These are phyloP conservation scores for Drosophila birchii DNA, from an alignment of 2,888 invertebrate genomes.

Conservation along the genomic window DNA sequence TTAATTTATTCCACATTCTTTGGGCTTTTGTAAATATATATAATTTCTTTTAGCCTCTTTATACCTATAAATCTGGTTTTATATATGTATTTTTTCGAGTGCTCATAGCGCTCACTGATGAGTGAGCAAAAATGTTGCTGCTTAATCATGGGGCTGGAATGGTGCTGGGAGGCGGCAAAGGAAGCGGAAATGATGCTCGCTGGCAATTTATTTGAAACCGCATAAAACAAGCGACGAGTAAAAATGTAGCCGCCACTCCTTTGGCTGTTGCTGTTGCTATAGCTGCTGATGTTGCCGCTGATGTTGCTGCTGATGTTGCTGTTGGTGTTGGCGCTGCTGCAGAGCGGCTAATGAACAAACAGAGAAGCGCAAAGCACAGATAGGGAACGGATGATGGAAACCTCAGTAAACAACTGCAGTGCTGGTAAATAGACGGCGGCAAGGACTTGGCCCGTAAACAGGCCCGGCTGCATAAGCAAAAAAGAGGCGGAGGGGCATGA, in stretches of 20 bases:
- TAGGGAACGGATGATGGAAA: conserved; percentile 72
- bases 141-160: conserved; percentile 36
- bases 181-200: conserved; percentile 45
- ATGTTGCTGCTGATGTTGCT: conserved; percentile 33
- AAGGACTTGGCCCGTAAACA: conserved; percentile 70
- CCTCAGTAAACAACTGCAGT: conserved; percentile 73
- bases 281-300: conserved; percentile 34
- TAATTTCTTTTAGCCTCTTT: background rate
- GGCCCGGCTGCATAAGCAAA: conserved; percentile 67
- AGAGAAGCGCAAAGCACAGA: conserved; percentile 39
- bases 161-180: conserved; percentile 4
- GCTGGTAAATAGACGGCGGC: conserved; percentile 62
- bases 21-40: background rate
- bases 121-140: conserved; percentile 48
- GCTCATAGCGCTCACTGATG: conserved; percentile 35
- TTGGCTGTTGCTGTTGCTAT: conserved; percentile 33
- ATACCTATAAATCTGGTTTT: background rate
- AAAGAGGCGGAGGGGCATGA: conserved; percentile 23
- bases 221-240: conserved; percentile 72
- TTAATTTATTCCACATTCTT: background rate
- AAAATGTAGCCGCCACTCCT: conserved; percentile 61
- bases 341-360: conserved; percentile 75
- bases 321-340: conserved; percentile 52
- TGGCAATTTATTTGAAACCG: conserved; percentile 78
- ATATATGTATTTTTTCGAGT: conserved; percentile 8